These are phyloP conservation scores for Melipona beecheii DNA, from an alignment of 2,888 invertebrate genomes.

Conservation along the genomic window DNA sequence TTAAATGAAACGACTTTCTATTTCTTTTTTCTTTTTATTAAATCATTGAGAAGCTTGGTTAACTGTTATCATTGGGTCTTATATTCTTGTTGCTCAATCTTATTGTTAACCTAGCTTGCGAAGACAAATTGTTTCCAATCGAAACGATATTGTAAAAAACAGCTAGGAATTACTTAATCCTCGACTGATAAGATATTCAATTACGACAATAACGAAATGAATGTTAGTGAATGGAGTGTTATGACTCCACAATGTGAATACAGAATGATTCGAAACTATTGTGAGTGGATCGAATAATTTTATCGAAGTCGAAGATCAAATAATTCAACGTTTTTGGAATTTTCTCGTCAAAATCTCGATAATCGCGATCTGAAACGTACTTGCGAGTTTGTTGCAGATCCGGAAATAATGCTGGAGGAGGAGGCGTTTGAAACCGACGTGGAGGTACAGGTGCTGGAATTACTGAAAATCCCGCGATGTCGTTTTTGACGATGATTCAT, in stretches of 20 bases:
- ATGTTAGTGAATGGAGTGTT: too few species aligned
- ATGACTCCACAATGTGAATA: background rate
- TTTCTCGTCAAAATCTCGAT: background rate
- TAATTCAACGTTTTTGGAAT: background rate
- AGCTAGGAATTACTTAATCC: background rate
- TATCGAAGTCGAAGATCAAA: constrained; percentile 1
- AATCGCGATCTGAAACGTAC: constrained; percentile 59
- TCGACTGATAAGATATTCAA: background rate
- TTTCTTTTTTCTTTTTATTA: background rate
- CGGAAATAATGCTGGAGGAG: constrained; percentile 59
- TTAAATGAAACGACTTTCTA: background rate
- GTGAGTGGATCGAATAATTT: background rate
- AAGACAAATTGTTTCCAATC: background rate
- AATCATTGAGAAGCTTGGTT: background rate
- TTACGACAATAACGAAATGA: background rate
- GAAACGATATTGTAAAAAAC: background rate
- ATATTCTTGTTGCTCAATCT: background rate
- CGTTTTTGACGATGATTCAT: constrained; percentile 68
- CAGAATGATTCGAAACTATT: background rate
- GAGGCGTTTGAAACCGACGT: constrained; percentile 72
- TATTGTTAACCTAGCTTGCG: background rate
- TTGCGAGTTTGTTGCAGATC: constrained; percentile 65
- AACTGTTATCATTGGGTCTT: background rate
- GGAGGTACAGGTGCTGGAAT: constrained; percentile 76
- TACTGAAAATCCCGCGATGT: constrained; percentile 74